Conservation (phyloP, 2,113 vertebrate species). For the Pseudonaja textilis region DNA sequence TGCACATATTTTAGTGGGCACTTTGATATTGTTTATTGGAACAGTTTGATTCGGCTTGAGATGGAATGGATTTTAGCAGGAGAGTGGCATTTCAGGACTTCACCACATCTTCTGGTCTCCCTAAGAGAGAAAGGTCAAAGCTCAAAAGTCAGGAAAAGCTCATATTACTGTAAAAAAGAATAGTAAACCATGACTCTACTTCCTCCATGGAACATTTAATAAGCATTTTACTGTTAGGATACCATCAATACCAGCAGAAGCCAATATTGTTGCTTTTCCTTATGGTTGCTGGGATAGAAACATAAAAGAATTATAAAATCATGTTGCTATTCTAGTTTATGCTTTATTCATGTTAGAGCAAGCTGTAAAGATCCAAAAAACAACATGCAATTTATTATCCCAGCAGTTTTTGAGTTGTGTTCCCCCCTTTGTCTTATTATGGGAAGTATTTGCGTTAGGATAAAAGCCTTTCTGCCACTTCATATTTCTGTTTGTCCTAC, state of each 20-base stretch:
- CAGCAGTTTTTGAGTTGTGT: not conserved
- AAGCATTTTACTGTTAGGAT: not conserved
- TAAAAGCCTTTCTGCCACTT: not conserved
- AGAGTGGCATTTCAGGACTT: not conserved
- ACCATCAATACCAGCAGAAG: not conserved
- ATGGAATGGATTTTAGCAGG: not conserved
- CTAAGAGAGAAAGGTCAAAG: not conserved
- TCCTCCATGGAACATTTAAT: not conserved
- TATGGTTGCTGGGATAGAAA: not conserved
- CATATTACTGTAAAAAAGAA: not conserved
- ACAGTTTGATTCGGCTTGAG: not conserved
- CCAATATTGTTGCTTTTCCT: not conserved
- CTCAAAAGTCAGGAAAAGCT: not conserved
- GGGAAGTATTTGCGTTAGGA: not conserved
- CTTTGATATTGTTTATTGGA: not conserved
- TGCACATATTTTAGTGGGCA: not conserved
- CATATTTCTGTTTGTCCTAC: constrained; percentile 2
- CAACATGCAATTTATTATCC: not conserved
- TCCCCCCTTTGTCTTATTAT: not conserved
- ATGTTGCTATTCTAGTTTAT: not conserved
- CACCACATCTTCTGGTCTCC: not conserved
- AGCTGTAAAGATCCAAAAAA: not conserved
- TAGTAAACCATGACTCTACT: not conserved
- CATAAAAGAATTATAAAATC: not conserved
- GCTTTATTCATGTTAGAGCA: not conserved